phyloP scores from a whole-genome alignment of 1,140 invertebrate genomes.

The Lordiphosa stackelbergi region DNA sequence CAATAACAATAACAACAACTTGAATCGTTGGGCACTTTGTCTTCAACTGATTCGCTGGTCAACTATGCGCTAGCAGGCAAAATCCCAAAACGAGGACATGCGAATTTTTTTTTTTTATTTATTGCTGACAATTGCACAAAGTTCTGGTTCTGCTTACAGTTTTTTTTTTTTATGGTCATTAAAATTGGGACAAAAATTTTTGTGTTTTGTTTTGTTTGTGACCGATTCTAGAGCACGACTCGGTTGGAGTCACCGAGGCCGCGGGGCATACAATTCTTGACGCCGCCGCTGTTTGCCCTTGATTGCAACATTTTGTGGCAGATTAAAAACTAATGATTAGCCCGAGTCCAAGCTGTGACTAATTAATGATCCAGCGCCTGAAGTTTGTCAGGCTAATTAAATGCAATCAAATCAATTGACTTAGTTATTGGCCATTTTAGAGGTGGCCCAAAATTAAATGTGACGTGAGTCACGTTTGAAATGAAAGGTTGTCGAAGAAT shows the following conservation, averaged over 20 bases:
- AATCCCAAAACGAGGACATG: slow-evolving; percentile 57
- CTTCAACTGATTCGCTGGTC: slow-evolving; percentile 44
- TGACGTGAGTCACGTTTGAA: slow-evolving; percentile 25
- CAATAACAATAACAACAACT: slow-evolving; percentile 26
- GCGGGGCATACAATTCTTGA: slow-evolving; percentile 10
- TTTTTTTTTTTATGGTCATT: slow-evolving; percentile 65
- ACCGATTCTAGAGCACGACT: slow-evolving; percentile 56
- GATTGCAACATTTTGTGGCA: slow-evolving; percentile 44
- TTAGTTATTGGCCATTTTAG: slow-evolving; percentile 1
- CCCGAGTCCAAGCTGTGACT: slow-evolving; percentile 40
- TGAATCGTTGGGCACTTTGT: slow-evolving; percentile 1
- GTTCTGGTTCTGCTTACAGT: slow-evolving; percentile 41
- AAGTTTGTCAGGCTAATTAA: slow-evolving; percentile 60
- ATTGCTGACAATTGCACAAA: slow-evolving; percentile 76
- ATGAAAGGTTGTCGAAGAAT: no score
- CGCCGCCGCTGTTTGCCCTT: slow-evolving; percentile 38
- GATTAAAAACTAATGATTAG: slow-evolving; percentile 49
- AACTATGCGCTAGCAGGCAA: slow-evolving; percentile 66
- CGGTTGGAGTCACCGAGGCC: slow-evolving; percentile 14
- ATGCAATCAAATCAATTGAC: slow-evolving; percentile 28
- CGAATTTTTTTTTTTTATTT: slow-evolving; percentile 63
- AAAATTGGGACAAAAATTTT: slow-evolving; percentile 74
- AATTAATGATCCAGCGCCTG: slow-evolving; percentile 58
- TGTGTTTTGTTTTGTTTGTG: slow-evolving; percentile 27
- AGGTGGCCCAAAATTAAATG: slow-evolving; percentile 9